Base-by-base conservation (phyloP, 1,140 invertebrate species). In the Macrobrachium nipponense region DNA sequence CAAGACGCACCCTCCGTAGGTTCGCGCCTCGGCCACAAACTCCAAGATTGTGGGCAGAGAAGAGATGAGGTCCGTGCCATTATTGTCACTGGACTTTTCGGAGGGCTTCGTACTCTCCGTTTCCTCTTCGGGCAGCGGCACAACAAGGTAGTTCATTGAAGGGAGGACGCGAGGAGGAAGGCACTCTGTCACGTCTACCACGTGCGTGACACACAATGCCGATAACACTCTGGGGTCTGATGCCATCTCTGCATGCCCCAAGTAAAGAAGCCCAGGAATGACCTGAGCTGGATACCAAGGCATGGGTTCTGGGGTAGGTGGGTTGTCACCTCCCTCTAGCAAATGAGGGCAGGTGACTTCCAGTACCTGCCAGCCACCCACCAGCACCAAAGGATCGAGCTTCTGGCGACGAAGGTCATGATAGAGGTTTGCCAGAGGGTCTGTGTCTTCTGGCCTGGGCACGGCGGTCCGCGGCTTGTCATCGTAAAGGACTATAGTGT, bases 171-270 rank as follows among this genome's bases (percentile, higher is more conserved):
- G 86, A n/a, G 88, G 87, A 15, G 90, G 88, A 20, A 89, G 87
- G 23, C 87, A 87, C 78, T 90, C 88, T 5, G 90, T 88, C 77
- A 90, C 85, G 64, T 87, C 89, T 14, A 90, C 87, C 20, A 90
- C 85, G 85, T 90, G 90, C 60, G 90, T 90, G 18, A 90, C 85
- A 3, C 88, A 80, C 59, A 90, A 87, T 36, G 82, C 86, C 27
- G 87, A 68, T 36, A 90, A 66, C 27, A 90, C 89, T 18, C 80
- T 62, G 11, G 87, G 82, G 80, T 90, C 87, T 14, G 89, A 70
- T 15, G 90, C 90, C 87, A 90, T 90, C 73, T 90, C 90, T 12
- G 89, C 86, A 15, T 90, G 81, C 27, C 90, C 90, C n/a, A 90
- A 86, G 86, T 89, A 90, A 76, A 90, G 80, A 14, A 87, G 68